Evolutionary conservation across 2,113 vertebrate species (phyloP).

Genomic region (Spilogale gracilis): DNA sequence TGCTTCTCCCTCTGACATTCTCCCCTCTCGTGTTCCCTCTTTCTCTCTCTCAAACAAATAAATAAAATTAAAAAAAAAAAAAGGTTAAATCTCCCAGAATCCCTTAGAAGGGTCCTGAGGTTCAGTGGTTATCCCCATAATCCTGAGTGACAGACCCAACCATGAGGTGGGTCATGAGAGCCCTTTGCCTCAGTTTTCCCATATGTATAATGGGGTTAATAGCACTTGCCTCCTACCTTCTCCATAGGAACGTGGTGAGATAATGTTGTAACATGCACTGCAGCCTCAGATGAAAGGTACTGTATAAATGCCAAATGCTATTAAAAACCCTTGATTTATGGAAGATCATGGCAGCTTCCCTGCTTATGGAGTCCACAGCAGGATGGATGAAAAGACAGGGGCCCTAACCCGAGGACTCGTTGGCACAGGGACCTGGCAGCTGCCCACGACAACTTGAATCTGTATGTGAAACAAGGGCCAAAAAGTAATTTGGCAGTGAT

Average conservation of each 20-base stretch:
- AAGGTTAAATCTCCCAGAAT: background rate
- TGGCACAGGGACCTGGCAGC: background rate
- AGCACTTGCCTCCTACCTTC: background rate
- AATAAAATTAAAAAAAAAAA: background rate
- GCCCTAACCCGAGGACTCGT: background rate
- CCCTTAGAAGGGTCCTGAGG: background rate
- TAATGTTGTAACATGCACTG: slow-evolving; percentile 30
- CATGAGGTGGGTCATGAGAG: slow-evolving; percentile 35
- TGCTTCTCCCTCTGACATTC: too few relatives aligned
- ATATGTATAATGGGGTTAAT: slow-evolving; percentile 18
- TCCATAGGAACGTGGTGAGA: background rate
- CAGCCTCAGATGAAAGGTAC: slow-evolving; percentile 69
- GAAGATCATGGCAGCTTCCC: background rate
- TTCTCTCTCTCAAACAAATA: too few relatives aligned
- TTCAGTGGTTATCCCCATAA: background rate
- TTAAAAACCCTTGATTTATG: slow-evolving; percentile 39
- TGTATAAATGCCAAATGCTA: slow-evolving; percentile 48
- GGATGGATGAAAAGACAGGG: background rate
- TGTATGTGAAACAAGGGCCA: background rate
- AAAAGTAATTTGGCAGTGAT: background rate
- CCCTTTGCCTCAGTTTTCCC: slow-evolving; percentile 32
- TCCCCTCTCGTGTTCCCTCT: too few relatives aligned
- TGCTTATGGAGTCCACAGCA: background rate
- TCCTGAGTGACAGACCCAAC: slow-evolving; percentile 18
- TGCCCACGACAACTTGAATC: slow-evolving; percentile 7